Base-by-base conservation (phyloP, 2,888 invertebrate genomes). In the Drosophila putrida region DNA sequence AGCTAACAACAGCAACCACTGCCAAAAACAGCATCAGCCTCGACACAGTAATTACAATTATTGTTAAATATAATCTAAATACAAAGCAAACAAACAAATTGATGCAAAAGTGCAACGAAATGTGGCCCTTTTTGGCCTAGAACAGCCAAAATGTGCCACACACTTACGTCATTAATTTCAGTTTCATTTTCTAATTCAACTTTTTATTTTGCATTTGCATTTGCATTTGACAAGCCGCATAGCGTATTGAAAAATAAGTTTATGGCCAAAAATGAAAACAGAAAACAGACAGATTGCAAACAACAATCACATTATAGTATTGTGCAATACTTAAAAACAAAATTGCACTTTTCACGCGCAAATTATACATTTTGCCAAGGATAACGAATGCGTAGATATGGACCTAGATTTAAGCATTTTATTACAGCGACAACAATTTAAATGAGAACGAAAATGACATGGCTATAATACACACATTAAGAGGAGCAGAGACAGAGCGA, bases 361-460 rank as follows among this genome's bases (percentile, higher is more conserved):
- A 51, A 51, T 60, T 75, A 61, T 66, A 51, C 62, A 59, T 38
- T 43, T 58, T 38, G 61, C 59, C 92, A 91, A 91, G 91, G 92
- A 90, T 90, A 88, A 83, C 76, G 83, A 88, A 82, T 91, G 91
- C 92, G 92, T 90, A 90, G 90, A 89, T 89, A 79, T 86, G 89
- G 90, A 91, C 91, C 91, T 91, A 92, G 91, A 91, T 91, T 87
- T 78, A 72, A 77, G 78, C 72, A 77, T 87, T 91, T 90, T 90
- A 90, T 91, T 88, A 77, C 82, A 75, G 71, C 61, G 83, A 74
- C 78, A 89, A 67, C 80, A 80, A 85, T 85, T 89, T 85, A 68
- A 86, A 82, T 75, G 69, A 64, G 68, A 86, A 82, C 73, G 69
- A 64, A 76, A 86, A 71, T 70, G 83, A 83, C 88, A 83, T 67